Percentiles rank a stretch among this genome's conserved stretches.
These are phyloP conservation scores for Drosophila parvula DNA, from an alignment of 1,140 invertebrate genomes.

Conservation along the genomic window DNA sequence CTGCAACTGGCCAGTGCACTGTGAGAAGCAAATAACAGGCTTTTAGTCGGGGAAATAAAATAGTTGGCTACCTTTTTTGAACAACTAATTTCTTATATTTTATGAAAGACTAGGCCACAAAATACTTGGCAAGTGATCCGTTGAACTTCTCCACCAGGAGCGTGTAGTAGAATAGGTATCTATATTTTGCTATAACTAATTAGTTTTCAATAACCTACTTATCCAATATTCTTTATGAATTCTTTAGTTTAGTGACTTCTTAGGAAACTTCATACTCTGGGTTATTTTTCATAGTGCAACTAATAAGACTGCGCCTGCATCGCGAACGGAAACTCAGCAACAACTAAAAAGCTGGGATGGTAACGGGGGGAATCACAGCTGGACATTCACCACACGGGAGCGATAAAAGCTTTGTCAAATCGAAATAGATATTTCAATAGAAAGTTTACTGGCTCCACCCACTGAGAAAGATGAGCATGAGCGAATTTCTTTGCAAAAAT, in stretches of 20 bases:
- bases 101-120: neutral
- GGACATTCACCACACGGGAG: conserved; percentile 41
- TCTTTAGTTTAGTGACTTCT: too few relatives aligned
- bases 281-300: neutral
- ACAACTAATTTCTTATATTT: too few relatives aligned
- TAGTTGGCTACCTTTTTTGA: neutral
- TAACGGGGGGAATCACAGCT: conserved; percentile 32
- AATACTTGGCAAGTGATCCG: neutral
- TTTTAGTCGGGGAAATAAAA: too few relatives aligned
- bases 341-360: conserved; percentile 18
- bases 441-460: conserved; percentile 47
- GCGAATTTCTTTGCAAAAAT: neutral
- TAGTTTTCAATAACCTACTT: neutral
- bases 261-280: too few relatives aligned
- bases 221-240: neutral
- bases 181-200: neutral
- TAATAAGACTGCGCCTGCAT: conserved; percentile 21
- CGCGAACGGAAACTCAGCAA: conserved; percentile 38
- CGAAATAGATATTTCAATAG: conserved; percentile 57
- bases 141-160: neutral
- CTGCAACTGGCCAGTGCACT: conserved; percentile 10
- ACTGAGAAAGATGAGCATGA: conserved; percentile 1
- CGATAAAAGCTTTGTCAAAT: conserved; percentile 55
- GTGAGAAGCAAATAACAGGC: neutral
- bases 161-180: neutral